These are phyloP conservation scores for Drosophila maculinotata DNA, from an alignment of 2,888 invertebrate species.

Conservation along the genomic window DNA sequence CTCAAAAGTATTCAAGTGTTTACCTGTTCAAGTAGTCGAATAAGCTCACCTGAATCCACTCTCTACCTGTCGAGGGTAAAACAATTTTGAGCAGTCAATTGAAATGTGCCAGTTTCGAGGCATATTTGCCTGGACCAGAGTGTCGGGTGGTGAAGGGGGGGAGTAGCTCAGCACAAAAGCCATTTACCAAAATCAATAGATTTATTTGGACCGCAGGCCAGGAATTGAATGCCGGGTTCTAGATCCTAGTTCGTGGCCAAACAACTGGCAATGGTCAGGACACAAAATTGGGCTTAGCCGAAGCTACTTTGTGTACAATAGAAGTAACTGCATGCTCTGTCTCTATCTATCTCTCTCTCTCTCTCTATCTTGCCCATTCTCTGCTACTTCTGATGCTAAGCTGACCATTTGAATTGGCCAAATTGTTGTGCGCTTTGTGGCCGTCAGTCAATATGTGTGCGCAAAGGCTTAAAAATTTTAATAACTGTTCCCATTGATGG, in stretches of 20 bases:
- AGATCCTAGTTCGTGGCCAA: too few relatives aligned
- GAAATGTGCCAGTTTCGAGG: constrained; percentile 54
- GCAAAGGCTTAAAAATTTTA: constrained; percentile 64
- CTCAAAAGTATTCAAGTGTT: constrained; percentile 3
- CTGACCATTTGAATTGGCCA: constrained; percentile 44
- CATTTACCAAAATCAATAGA: constrained; percentile 76
- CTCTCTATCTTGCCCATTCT: background rate
- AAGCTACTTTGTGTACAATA: constrained; percentile 14
- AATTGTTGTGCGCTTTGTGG: constrained; percentile 46
- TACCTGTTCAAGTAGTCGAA: constrained; percentile 3
- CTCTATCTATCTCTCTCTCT: background rate
- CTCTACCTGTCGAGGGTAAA: constrained; percentile 15
- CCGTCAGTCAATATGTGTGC: constrained; percentile 51
- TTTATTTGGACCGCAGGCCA: constrained; percentile 71
- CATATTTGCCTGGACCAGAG: constrained; percentile 35
- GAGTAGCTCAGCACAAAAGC: constrained; percentile 55
- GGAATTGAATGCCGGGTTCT: constrained; percentile 21
- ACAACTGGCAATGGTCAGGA: constrained; percentile 13
- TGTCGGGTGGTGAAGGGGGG: background rate
- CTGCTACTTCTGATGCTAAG: background rate
- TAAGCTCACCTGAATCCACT: constrained; percentile 1
- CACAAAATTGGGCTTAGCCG: constrained; percentile 35
- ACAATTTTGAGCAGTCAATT: constrained; percentile 34
- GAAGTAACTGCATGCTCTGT: background rate
- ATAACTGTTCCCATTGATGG: constrained; percentile 56